Evolutionary conservation across 2,797 vertebrate genomes (phyloP), one percentile per base, ranked within the genome.

Genomic region (Emydoidea blandingii): DNA sequence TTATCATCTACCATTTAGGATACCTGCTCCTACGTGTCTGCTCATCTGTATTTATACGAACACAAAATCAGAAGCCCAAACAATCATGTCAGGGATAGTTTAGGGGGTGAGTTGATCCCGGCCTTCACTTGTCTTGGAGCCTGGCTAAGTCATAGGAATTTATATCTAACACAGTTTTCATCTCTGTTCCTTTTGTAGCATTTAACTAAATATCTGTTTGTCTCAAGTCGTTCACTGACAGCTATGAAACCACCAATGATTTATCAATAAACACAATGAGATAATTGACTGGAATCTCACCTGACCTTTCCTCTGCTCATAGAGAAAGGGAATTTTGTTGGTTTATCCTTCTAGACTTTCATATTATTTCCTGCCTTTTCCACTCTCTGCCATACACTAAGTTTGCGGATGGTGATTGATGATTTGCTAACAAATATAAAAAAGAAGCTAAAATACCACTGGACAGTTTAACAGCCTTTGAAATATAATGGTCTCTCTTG

Each of bases 251-350:
- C 97, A 97, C 94, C 86, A 86, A 92, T 2, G 74, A 96, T 98
- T 98, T 96, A 97, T 98, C 98, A 97, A 96, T 62, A 47, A 95
- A 89, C 80, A 95, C 93, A 83, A 96, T 96, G 97, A 98, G 98
- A 98, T 98, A 98, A 98, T 96, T 98, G 98, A 97, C 97, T 97
- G 96, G 97, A 95, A 93, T 97, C 97, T 97, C 76, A 11, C 95
- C 97, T 97, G 96, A 59, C 97, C 97, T 97, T 86, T 93, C 95
- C 95, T 89, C 49, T 1, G 95, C 91, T 90, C 95, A 84, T 88
- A 12, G 96, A 93, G 88, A 95, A 95, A 85, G 62, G 53, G 97
- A 94, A 87, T 79, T 91, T 82, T 34, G 95, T 95, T 96, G 3
- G 94, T 97, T 94, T 87, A 1, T 86, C 92, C 93, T 80, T 93